Percentiles rank a stretch among this genome's conserved stretches.
phyloP scores from a whole-genome alignment of 2,797 vertebrate genomes.

The Acanthurus tractus region DNA sequence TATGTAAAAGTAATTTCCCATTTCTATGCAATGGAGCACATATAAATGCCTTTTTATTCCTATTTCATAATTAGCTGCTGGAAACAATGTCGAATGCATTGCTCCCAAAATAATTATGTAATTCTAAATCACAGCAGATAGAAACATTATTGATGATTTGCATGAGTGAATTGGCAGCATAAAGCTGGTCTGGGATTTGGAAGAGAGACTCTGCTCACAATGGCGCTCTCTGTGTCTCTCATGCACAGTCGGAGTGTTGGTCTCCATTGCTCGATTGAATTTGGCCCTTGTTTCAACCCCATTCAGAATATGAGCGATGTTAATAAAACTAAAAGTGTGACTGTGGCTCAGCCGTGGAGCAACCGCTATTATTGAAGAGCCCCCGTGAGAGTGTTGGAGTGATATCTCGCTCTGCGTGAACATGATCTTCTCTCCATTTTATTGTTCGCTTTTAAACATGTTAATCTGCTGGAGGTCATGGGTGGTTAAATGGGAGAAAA shows the following conservation, averaged over 20 bases:
- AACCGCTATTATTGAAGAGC: constrained; percentile 28
- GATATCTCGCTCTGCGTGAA: constrained; percentile 21
- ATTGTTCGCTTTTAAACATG: constrained; percentile 13
- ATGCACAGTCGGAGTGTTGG: not conserved
- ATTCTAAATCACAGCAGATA: constrained; percentile 58
- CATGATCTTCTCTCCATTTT: constrained; percentile 16
- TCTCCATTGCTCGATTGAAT: constrained; percentile 50
- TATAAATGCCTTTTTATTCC: constrained; percentile 33
- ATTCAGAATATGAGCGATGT: constrained; percentile 50
- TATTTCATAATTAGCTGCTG: constrained; percentile 60
- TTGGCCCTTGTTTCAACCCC: constrained; percentile 51
- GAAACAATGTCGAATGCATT: constrained; percentile 33
- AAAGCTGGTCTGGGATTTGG: constrained; percentile 31
- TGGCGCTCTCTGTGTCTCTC: not conserved
- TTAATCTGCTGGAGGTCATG: not conserved
- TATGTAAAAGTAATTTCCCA: constrained; percentile 34
- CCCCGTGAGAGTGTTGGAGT: constrained; percentile 11
- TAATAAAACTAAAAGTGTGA: constrained; percentile 49
- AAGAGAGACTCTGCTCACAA: constrained; percentile 38
- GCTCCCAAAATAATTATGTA: constrained; percentile 49
- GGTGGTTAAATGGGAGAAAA: not conserved
- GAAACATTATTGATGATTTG: constrained; percentile 63
- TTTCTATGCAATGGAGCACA: constrained; percentile 29
- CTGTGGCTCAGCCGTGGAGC: constrained; percentile 19
- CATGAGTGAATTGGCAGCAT: constrained; percentile 57